Base-by-base conservation (phyloP, 1,140 invertebrate species). In the Drosophila triauraria region DNA sequence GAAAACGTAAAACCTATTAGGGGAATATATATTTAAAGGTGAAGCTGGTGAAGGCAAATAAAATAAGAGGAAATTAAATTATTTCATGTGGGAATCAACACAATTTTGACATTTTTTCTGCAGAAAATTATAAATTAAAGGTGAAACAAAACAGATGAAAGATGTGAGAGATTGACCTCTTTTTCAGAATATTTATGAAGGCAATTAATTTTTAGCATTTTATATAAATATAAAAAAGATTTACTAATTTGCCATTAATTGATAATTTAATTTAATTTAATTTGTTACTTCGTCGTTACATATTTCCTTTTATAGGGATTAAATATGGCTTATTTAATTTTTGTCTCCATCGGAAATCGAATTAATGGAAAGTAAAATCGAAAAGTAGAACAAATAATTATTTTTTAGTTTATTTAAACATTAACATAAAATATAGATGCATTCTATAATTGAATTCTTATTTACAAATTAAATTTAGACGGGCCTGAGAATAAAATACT, bases 1-100 rank as follows among this genome's bases (percentile, higher is more conserved):
- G 67, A 70, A 65, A 71, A 43, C 68, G 51, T 53, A 43, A 38
- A 38, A 13, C 67, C 44, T 42, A 35, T 69, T 65, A 27, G 20
- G 68, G 32, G 17, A 67, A 40, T 35, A 64, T 30, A 44, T 40
- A 44, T 32, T 9, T 15, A 35, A 48, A 43, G 35, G 27, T 50
- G 47, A 44, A 68, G 27, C 25, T 17, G 57, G 12, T 7, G 32
- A 40, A 61, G 48, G 8, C 3, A 32, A 38, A 47, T 61, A 30
- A 57, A 12, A 40, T 30, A 13, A 23, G 23, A n/a, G 42, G 1
- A 58, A 59, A 30, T 43, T 1, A 0, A 12, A 53, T 7, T 32
- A 35, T 32, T 20, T 58, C 15, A 23, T 2, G 27, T 43, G 38
- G 23, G 9, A 58, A 6, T 27, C 27, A 27, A 27, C 30, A 32